Evolutionary conservation across 2,797 vertebrate species (phyloP).

Genomic region (Avahi laniger): DNA sequence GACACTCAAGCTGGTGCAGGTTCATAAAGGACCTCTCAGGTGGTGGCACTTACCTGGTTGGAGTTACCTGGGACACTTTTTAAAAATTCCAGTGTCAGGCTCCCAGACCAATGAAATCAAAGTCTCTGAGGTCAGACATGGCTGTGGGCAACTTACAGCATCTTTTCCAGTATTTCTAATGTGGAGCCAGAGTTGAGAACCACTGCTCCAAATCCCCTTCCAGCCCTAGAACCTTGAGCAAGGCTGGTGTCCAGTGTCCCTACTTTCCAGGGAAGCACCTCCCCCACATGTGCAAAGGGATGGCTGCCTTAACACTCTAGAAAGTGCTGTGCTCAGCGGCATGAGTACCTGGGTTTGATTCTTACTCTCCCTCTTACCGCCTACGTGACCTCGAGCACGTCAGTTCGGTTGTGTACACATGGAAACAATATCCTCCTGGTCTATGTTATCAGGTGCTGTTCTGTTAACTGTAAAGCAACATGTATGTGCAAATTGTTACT

Average conservation of each 20-base stretch:
- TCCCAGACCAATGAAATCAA: background rate
- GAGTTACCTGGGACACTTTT: background rate
- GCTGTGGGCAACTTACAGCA: background rate
- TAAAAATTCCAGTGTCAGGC: background rate
- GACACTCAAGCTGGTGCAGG: background rate
- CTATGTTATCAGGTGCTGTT: background rate
- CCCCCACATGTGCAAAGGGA: accelerated
- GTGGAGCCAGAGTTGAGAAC: background rate
- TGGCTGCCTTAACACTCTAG: background rate
- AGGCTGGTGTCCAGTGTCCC: background rate
- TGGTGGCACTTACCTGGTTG: too few relatives aligned
- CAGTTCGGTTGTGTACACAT: background rate
- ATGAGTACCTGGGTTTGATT: background rate
- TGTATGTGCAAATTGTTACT: background rate
- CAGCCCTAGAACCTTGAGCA: background rate
- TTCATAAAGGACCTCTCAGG: accelerated
- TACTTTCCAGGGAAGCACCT: background rate
- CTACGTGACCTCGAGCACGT: background rate
- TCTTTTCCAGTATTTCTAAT: background rate
- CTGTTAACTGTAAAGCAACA: background rate
- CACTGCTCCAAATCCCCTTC: background rate
- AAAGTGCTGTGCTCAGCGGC: background rate
- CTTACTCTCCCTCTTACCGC: background rate
- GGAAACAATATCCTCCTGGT: background rate
- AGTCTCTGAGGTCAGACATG: background rate